These are phyloP conservation scores for Tineola bisselliella DNA, from an alignment of 2,888 invertebrate genomes.

Conservation along the genomic window DNA sequence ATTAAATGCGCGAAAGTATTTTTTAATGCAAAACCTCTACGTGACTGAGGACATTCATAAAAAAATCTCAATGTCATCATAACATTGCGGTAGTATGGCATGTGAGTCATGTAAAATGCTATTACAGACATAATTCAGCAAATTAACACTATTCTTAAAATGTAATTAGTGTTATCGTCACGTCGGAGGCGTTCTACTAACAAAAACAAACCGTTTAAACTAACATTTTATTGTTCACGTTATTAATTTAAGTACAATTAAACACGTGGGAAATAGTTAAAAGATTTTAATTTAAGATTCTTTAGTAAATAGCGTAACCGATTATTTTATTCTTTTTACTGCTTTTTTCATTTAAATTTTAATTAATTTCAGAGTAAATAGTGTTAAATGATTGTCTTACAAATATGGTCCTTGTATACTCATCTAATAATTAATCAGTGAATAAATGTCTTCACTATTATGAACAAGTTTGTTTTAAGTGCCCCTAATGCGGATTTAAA, in stretches of 20 bases:
- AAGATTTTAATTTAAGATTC: conserved; percentile 4
- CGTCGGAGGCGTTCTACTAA: neutral
- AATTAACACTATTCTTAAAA: conserved; percentile 1
- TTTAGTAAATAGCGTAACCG: neutral
- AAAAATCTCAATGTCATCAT: neutral
- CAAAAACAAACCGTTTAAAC: neutral
- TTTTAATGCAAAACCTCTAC: neutral
- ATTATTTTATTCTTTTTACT: neutral
- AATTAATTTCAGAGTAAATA: too few species aligned
- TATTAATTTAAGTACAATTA: conserved; percentile 21
- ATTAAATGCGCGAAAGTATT: too few species aligned
- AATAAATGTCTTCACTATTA: too few species aligned
- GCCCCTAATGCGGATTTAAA: too few species aligned
- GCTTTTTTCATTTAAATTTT: too few species aligned
- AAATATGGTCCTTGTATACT: too few species aligned
- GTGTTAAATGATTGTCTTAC: too few species aligned
- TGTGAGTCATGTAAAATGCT: neutral
- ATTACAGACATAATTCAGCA: neutral
- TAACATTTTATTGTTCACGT: conserved; percentile 17
- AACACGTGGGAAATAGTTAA: conserved; percentile 20
- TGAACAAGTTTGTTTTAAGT: too few species aligned
- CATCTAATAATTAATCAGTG: too few species aligned
- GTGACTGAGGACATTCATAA: neutral
- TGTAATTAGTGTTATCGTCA: conserved; percentile 11
- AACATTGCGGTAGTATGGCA: neutral